phyloP scores from a whole-genome alignment of 2,113 vertebrate species.

The Eubucco bourcierii region DNA sequence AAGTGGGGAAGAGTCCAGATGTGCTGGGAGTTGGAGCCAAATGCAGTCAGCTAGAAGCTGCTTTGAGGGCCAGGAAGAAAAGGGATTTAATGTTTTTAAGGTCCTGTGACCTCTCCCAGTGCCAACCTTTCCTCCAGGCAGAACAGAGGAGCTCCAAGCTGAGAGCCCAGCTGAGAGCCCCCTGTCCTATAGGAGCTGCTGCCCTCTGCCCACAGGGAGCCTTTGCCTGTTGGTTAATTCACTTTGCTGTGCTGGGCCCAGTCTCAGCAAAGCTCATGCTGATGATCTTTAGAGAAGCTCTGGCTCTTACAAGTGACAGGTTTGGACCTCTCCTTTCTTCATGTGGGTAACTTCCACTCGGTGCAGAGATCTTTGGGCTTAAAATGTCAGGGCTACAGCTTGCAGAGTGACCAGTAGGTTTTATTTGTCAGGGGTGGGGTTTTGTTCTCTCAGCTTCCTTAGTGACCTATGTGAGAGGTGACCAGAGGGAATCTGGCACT shows the following conservation, averaged over 20 bases:
- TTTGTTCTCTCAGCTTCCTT: not conserved
- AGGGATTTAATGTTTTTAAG: not conserved
- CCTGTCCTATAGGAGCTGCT: not conserved
- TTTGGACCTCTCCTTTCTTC: not conserved
- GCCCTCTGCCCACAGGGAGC: not conserved
- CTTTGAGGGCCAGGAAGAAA: not conserved
- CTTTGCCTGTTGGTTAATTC: not conserved
- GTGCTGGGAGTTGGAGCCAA: not conserved
- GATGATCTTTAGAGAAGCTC: not conserved
- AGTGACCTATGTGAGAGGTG: not conserved
- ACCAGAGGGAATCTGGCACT: not conserved
- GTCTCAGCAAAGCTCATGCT: not conserved
- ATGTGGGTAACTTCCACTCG: not conserved
- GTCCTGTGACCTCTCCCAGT: not conserved
- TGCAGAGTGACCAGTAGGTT: not conserved
- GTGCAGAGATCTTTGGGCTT: not conserved
- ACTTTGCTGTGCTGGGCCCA: not conserved
- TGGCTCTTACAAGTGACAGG: not conserved
- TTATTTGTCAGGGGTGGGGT: fast-evolving
- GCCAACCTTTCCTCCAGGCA: not conserved
- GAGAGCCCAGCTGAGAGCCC: not conserved
- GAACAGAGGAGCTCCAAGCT: not conserved
- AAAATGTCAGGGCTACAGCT: not conserved
- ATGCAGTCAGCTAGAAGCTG: not conserved
- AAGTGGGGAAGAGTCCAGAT: not conserved